Percentiles rank a stretch among this genome's conserved stretches.
phyloP scores from a whole-genome alignment of 2,888 invertebrate genomes.

The Calephelis perditalis region DNA sequence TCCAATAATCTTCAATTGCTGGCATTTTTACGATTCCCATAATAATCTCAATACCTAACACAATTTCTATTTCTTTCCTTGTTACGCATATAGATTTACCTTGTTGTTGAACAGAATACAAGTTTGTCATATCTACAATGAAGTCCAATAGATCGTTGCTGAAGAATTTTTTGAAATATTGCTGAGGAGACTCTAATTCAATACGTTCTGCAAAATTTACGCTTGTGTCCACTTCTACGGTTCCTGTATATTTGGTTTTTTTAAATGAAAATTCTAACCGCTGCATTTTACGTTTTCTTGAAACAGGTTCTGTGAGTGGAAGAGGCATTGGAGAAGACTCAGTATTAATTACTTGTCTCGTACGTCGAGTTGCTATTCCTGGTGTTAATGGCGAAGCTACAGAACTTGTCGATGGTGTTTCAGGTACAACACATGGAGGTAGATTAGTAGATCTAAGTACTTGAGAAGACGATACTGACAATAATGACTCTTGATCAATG shows the following conservation, averaged over 20 bases:
- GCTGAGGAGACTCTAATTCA: background rate
- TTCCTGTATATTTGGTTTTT: too few relatives aligned
- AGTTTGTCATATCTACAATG: slow-evolving; percentile 9
- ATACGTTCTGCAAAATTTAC: too few relatives aligned
- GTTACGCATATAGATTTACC: slow-evolving; percentile 17
- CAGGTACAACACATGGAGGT: slow-evolving; percentile 7
- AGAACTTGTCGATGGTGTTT: slow-evolving; percentile 14
- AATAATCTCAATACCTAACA: slow-evolving; percentile 17
- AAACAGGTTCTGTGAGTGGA: too few relatives aligned
- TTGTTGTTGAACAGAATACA: slow-evolving; percentile 15
- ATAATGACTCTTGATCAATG: too few relatives aligned
- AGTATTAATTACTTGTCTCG: slow-evolving; percentile 13
- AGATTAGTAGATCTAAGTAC: too few relatives aligned
- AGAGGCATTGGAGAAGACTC: slow-evolving; percentile 8
- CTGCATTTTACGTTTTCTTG: too few relatives aligned
- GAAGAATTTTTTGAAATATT: slow-evolving; percentile 8
- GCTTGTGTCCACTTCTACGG: too few relatives aligned
- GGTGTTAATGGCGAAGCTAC: slow-evolving; percentile 5
- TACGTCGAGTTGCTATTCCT: slow-evolving; percentile 9
- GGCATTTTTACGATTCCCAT: slow-evolving; percentile 22
- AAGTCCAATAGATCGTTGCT: slow-evolving; percentile 5
- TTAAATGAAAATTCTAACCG: too few relatives aligned
- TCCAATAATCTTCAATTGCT: slow-evolving; percentile 22
- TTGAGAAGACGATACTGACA: too few relatives aligned
- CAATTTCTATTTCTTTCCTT: slow-evolving; percentile 18